A percentile compares a stretch with the other conserved stretches of the same genome.
Evolutionary conservation across 1,140 invertebrate species (phyloP).

Genomic region (Drosophila pandora): DNA sequence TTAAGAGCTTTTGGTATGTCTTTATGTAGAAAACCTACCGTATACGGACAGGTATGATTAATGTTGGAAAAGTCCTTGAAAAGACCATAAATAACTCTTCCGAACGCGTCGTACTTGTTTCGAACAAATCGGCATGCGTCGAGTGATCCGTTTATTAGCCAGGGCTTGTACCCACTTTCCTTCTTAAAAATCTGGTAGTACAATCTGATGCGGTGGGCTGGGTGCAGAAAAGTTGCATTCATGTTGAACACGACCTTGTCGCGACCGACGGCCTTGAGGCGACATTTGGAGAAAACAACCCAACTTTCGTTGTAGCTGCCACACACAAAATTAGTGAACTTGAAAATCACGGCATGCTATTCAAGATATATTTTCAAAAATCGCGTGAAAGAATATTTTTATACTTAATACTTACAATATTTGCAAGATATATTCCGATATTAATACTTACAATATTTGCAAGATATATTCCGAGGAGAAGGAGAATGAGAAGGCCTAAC

Average conservation of each 20-base stretch:
- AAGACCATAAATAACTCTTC: constrained; percentile 4
- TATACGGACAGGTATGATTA: constrained; percentile 38
- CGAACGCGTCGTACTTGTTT: constrained; percentile 2
- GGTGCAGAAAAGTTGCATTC: constrained; percentile 15
- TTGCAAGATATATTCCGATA: too few relatives aligned
- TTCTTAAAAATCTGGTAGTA: not conserved
- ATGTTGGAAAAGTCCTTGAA: constrained; percentile 38
- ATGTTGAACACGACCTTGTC: constrained; percentile 5
- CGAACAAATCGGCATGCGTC: constrained; percentile 25
- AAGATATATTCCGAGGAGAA: not conserved
- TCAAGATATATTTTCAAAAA: not conserved
- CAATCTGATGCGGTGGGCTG: not conserved
- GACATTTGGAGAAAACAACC: constrained; percentile 19
- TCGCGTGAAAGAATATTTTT: not conserved
- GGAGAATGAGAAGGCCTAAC: not conserved
- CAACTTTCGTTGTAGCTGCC: constrained; percentile 28
- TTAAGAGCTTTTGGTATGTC: not conserved
- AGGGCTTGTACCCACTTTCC: constrained; percentile 44
- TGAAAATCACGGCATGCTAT: constrained; percentile 25
- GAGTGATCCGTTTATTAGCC: not conserved
- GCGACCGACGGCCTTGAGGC: constrained; percentile 22
- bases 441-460: too few relatives aligned
- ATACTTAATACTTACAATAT: not conserved
- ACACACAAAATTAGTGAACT: constrained; percentile 28
- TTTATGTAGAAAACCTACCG: constrained; percentile 4